phyloP scores from a whole-genome alignment of 2,888 invertebrate species.

The Pristionchus entomophagus region DNA sequence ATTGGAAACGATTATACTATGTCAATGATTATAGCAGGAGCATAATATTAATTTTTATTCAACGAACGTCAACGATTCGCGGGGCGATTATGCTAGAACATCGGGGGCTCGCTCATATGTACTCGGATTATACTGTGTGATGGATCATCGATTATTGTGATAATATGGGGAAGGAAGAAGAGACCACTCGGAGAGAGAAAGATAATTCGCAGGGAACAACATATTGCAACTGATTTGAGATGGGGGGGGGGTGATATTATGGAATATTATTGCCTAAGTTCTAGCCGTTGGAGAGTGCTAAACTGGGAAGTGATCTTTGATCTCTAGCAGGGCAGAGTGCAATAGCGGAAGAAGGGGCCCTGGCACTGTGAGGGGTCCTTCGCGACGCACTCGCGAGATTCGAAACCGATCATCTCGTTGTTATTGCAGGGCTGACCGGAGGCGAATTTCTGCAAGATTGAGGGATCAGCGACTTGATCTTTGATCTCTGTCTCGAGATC shows the following conservation, averaged over 20 bases:
- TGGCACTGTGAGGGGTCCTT: slow-evolving; percentile 72
- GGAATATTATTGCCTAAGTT: background rate
- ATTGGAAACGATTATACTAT: too few relatives aligned
- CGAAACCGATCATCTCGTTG: slow-evolving; percentile 74
- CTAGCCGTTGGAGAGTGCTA: background rate
- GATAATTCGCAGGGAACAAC: background rate
- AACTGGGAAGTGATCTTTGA: background rate
- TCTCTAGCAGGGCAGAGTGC: slow-evolving; percentile 64
- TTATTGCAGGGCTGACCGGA: slow-evolving; percentile 74
- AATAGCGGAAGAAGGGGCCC: slow-evolving; percentile 76
- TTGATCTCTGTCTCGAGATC: too few relatives aligned
- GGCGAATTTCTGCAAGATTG: slow-evolving; percentile 70
- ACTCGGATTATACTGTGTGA: slow-evolving; percentile 32
- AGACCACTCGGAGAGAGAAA: slow-evolving; percentile 24
- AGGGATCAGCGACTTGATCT: background rate
- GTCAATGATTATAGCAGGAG: too few relatives aligned
- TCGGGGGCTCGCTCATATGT: background rate
- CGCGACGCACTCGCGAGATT: slow-evolving; percentile 75
- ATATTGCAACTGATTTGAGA: slow-evolving; percentile 25
- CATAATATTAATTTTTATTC: too few relatives aligned
- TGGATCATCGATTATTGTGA: slow-evolving; percentile 23
- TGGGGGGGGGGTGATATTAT: slow-evolving; percentile 15
- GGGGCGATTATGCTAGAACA: background rate
- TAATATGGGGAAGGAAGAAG: background rate
- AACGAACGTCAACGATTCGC: too few relatives aligned